Evolutionary conservation across 2,888 invertebrate genomes (phyloP), one percentile per base, ranked within the genome.

Genomic region (Microctonus hyperodae): DNA sequence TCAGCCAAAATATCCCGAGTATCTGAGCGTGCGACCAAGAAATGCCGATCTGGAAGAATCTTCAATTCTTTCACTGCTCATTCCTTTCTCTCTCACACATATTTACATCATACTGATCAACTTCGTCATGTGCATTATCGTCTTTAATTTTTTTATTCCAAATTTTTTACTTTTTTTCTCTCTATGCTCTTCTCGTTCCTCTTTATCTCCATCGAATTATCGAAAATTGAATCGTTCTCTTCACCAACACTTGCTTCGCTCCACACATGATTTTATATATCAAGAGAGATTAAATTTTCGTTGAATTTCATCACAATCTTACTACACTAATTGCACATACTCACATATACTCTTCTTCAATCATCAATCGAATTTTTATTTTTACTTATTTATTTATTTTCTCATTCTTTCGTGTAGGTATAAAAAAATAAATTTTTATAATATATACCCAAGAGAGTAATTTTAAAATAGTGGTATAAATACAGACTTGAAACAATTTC

Each of bases 171-270:
- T 25, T 13, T 16, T 23, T 25, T n/a, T 55, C 40, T 23, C 57
- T 37, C 11, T 16, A n/a, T 60, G 40, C n/a, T n/a, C n/a, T n/a
- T 22, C 16, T 11, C 16, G 13, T 16, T 31, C 11, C 10, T 57
- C 28, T 33, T 22, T 31, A 7, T 9, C 22, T 22, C 20, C 33
- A 16, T 23, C 9, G 51, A 61, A 61, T 61, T 61, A 61, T 61
- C 61, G 61, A 61, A 61, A 61, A 61, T 61, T 61, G 51, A 61
- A 61, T 61, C 61, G 61, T 61, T 61, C 50, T 22, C 22, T n/a
- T 16, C 16, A 22, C 33, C 31, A 56, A 56, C 22, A 31, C 40
- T 23, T 23, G n/a, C 23, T 22, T n/a, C n/a, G n/a, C 22, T 6
- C 44, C 44, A 9, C 16, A 16, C 3, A 44, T 44, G 16, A 28